Conservation (phyloP, 2,113 vertebrate genomes). For the Xiphophorus hellerii region DNA sequence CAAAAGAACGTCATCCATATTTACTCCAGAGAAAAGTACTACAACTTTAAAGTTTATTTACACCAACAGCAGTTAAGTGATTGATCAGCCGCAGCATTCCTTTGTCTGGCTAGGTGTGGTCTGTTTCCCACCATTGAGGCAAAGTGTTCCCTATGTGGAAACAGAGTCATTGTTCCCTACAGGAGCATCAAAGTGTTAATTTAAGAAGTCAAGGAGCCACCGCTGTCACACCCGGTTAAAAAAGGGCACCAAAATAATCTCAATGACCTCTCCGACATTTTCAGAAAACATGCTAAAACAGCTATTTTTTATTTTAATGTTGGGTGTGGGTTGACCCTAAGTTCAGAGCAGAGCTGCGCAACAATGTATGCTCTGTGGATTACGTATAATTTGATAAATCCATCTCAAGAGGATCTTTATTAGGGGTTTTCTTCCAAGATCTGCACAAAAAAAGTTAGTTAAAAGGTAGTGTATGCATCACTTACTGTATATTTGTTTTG, state of each 20-base stretch:
- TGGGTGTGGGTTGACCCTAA: conserved; percentile 1
- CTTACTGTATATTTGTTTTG: too few relatives aligned
- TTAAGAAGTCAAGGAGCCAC: conserved; percentile 38
- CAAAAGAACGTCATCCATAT: not conserved
- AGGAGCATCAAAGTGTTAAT: conserved; percentile 20
- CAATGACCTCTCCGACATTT: not conserved
- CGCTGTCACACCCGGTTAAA: not conserved
- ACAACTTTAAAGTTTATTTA: conserved; percentile 49
- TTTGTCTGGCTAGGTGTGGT: conserved; percentile 62
- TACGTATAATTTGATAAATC: conserved; percentile 24
- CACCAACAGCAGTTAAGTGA: conserved; percentile 45
- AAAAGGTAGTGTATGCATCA: too few relatives aligned
- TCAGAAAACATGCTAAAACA: not conserved
- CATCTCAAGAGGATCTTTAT: not conserved
- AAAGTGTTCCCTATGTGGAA: conserved; percentile 48
- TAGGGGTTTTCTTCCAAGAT: not conserved
- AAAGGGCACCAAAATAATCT: conserved; percentile 11
- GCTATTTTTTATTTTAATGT: not conserved
- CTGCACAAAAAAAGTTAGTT: not conserved
- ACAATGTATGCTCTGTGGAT: conserved; percentile 56
- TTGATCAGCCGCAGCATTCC: conserved; percentile 40
- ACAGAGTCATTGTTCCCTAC: conserved; percentile 53
- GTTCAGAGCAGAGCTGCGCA: conserved; percentile 29
- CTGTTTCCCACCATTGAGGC: conserved; percentile 68
- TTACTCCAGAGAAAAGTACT: conserved; percentile 17